Conservation (phyloP, 2,888 invertebrate genomes). For the Hololepta plana region DNA sequence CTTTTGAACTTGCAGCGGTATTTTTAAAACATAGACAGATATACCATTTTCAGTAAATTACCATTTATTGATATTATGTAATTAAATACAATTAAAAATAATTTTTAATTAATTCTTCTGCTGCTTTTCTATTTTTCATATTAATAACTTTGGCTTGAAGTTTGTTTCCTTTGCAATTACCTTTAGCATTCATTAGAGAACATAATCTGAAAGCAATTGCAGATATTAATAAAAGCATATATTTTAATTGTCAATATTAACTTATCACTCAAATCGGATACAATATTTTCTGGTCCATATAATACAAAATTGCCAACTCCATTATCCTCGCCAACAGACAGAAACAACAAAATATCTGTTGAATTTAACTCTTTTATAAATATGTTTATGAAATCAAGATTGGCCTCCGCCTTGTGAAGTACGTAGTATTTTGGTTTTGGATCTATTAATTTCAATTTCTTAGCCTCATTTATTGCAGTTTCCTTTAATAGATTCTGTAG, state of each 20-base stretch:
- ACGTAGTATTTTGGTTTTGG: constrained; percentile 37
- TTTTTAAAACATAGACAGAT: no score
- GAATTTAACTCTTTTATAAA: constrained; percentile 45
- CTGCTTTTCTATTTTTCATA: constrained; percentile 42
- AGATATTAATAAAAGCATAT: not conserved
- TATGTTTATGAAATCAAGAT: constrained; percentile 54
- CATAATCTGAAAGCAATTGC: constrained; percentile 35
- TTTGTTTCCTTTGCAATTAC: constrained; percentile 50
- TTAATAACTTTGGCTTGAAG: constrained; percentile 64
- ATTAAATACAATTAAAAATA: constrained; percentile 37
- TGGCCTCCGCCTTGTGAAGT: constrained; percentile 55
- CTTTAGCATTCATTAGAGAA: constrained; percentile 54
- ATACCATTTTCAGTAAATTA: no score
- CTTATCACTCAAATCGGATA: constrained; percentile 38
- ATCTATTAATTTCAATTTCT: constrained; percentile 32
- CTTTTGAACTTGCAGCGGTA: no score
- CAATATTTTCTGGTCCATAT: constrained; percentile 34
- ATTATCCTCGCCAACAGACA: constrained; percentile 54
- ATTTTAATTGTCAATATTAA: constrained; percentile 19
- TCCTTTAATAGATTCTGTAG: constrained; percentile 47
- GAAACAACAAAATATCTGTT: constrained; percentile 39
- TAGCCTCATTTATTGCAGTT: constrained; percentile 47
- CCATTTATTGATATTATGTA: no score
- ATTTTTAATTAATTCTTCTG: constrained; percentile 38
- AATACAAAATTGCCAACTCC: constrained; percentile 36